These are phyloP conservation scores for Rallus limicola DNA, from an alignment of 2,113 vertebrate genomes.

Conservation along the genomic window DNA sequence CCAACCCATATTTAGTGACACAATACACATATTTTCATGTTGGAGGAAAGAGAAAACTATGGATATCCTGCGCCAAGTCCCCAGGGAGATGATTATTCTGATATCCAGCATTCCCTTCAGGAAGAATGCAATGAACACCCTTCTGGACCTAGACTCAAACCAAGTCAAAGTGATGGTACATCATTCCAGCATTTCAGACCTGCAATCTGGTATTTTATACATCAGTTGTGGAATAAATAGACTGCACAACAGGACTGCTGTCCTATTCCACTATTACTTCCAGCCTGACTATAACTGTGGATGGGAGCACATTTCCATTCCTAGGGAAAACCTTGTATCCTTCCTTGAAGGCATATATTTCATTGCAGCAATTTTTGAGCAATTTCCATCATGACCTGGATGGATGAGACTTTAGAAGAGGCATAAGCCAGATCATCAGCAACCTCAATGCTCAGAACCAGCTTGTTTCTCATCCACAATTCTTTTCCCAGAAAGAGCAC, in stretches of 20 bases:
- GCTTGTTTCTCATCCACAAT: not conserved
- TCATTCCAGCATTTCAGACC: not conserved
- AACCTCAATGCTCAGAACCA: not conserved
- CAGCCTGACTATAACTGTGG: not conserved
- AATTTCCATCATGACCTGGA: not conserved
- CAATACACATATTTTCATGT: accelerated
- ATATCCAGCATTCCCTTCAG: not conserved
- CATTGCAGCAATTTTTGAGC: not conserved
- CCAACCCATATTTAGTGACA: not conserved
- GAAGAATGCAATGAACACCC: not conserved
- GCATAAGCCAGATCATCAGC: not conserved
- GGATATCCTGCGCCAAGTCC: not conserved
- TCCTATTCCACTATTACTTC: not conserved
- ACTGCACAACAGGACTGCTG: not conserved
- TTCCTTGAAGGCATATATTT: not conserved
- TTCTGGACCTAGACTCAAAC: not conserved
- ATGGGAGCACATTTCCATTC: not conserved
- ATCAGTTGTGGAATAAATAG: not conserved
- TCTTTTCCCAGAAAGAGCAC: not conserved
- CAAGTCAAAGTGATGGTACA: not conserved
- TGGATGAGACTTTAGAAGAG: not conserved
- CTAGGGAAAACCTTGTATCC: accelerated
- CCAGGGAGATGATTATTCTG: not conserved
- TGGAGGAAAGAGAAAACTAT: not conserved
- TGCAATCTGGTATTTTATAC: not conserved